phyloP scores from a whole-genome alignment of 2,888 invertebrate species.

The Sminthurinus aureus region DNA sequence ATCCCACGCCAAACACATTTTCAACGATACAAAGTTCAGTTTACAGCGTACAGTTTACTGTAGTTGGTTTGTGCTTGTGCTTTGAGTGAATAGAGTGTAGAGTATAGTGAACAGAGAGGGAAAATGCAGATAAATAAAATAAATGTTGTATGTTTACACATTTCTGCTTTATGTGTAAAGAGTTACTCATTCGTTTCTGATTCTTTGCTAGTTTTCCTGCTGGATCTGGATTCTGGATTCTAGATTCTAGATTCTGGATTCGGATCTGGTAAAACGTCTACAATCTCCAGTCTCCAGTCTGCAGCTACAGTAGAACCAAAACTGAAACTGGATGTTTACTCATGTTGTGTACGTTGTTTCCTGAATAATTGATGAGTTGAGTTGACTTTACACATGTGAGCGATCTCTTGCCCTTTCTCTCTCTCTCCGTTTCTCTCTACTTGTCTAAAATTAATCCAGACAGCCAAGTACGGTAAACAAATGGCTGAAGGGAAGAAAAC shows the following conservation, averaged over 20 bases:
- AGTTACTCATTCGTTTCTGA: no score
- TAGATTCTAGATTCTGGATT: not conserved
- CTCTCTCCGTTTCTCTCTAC: not conserved
- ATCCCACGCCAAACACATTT: no score
- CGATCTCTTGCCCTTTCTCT: not conserved
- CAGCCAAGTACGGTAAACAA: no score
- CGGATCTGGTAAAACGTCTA: no score
- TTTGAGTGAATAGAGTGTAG: no score
- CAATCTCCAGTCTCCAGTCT: not conserved
- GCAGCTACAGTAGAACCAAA: not conserved
- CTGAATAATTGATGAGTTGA: constrained; percentile 30
- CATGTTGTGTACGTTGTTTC: constrained; percentile 5
- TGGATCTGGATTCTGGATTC: not conserved
- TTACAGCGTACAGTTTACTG: no score
- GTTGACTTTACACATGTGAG: constrained; percentile 13
- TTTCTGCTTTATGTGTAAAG: not conserved
- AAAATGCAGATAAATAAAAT: not conserved
- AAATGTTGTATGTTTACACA: not conserved
- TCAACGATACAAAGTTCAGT: no score
- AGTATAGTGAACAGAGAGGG: not conserved
- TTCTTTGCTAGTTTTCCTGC: not conserved
- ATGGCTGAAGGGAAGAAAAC: no score
- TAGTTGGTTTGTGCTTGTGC: no score
- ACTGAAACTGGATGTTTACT: constrained; percentile 12
- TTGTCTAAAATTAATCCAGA: not conserved